phyloP scores from a whole-genome alignment of 2,888 invertebrate genomes.

The Escarpia spicata region DNA sequence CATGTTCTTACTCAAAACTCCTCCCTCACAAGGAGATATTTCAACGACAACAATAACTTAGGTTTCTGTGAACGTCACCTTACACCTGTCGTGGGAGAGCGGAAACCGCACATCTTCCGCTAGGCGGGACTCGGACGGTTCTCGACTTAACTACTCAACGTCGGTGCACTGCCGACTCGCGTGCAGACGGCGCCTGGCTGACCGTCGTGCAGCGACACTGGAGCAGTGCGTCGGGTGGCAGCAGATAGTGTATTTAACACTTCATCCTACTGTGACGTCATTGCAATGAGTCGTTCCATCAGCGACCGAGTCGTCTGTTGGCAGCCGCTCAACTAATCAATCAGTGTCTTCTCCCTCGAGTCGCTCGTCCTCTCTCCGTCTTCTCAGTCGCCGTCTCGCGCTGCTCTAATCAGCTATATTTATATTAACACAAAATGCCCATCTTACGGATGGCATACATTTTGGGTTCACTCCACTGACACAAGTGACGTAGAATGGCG shows the following conservation, averaged over 20 bases:
- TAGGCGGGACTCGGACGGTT: background rate
- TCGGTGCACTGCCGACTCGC: background rate
- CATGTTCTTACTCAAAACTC: background rate
- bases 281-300: background rate
- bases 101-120: background rate
- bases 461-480: too few species aligned
- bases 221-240: background rate
- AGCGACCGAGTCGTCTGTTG: background rate
- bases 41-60: background rate
- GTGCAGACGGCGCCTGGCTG: background rate
- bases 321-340: slow-evolving; percentile 10
- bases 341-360: background rate
- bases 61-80: background rate
- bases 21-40: background rate
- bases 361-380: background rate
- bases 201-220: background rate
- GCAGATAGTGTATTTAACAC: background rate
- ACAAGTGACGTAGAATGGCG: too few species aligned
- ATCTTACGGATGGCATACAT: background rate
- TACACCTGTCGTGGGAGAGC: background rate
- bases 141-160: too few species aligned
- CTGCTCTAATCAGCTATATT: background rate
- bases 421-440: background rate
- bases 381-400: background rate
- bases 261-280: background rate